Conservation (phyloP, 2,888 invertebrate species). For the Macrosiphum euphorbiae region DNA sequence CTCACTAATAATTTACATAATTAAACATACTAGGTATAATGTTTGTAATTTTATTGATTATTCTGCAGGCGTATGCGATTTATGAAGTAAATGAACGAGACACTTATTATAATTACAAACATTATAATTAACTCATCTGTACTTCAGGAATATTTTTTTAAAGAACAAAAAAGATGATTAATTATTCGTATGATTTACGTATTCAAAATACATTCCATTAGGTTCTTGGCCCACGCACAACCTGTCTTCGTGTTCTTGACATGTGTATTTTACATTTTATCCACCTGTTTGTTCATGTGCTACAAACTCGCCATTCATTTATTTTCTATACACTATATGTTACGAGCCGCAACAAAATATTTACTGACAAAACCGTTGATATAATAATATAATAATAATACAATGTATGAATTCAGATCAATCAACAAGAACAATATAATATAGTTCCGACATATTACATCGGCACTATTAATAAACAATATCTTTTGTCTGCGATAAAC, state of each 20-base stretch:
- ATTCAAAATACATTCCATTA: conserved; percentile 29
- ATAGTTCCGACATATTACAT: background rate
- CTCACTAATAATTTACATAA: background rate
- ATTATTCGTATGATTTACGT: conserved; percentile 14
- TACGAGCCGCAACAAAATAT: background rate
- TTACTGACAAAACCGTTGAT: background rate
- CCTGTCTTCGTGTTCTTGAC: conserved; percentile 7
- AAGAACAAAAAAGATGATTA: conserved; percentile 35
- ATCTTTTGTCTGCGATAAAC: background rate
- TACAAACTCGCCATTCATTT: background rate
- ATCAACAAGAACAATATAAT: background rate
- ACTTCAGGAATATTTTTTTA: background rate
- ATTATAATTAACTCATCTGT: conserved; percentile 31
- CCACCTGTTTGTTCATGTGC: conserved; percentile 10
- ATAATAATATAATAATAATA: background rate
- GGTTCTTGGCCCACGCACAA: conserved; percentile 35
- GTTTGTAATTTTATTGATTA: background rate
- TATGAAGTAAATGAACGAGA: background rate
- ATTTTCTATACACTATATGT: background rate
- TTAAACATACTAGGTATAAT: background rate
- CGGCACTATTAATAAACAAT: background rate
- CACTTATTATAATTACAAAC: conserved; percentile 13
- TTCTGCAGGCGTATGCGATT: background rate
- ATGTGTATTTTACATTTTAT: conserved; percentile 41
- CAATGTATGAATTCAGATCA: background rate